Percentiles rank a stretch among this genome's conserved stretches.
These are phyloP conservation scores for Lysandra coridon DNA, from an alignment of 2,888 invertebrate genomes.

Conservation along the genomic window DNA sequence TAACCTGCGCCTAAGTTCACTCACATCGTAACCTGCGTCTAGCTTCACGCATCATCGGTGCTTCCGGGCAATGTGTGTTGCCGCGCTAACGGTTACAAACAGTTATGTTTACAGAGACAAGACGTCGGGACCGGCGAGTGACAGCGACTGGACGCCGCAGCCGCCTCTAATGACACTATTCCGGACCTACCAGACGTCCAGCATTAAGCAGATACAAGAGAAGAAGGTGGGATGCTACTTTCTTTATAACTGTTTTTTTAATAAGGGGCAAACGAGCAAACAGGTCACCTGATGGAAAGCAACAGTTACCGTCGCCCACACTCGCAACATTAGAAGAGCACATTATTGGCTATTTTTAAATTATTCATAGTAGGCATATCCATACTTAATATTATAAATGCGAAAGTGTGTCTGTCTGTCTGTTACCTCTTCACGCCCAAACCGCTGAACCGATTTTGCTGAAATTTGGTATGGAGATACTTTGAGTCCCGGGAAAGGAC, in stretches of 20 bases:
- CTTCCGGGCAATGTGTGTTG: neutral
- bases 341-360: too few species aligned
- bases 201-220: slow-evolving; percentile 85
- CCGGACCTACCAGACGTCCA: slow-evolving; percentile 84
- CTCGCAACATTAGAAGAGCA: too few species aligned
- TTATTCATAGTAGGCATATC: too few species aligned
- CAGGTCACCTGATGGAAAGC: too few species aligned
- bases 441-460: too few species aligned
- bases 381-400: too few species aligned
- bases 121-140: slow-evolving; percentile 58
- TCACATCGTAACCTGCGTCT: neutral
- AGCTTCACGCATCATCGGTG: slow-evolving; percentile 23
- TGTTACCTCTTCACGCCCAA: too few species aligned
- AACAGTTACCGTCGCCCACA: too few species aligned
- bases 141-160: slow-evolving; percentile 84
- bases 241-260: neutral
- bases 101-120: slow-evolving; percentile 76
- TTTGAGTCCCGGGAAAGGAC: too few species aligned
- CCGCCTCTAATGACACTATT: slow-evolving; percentile 89
- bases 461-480: too few species aligned
- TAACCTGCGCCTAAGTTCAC: neutral
- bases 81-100: slow-evolving; percentile 43
- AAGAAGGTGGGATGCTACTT: slow-evolving; percentile 71
- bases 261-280: too few species aligned
- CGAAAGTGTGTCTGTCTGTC: too few species aligned